A percentile compares a stretch with the other conserved stretches of the same genome.
Conservation (phyloP, 2,888 invertebrate genomes). For the Smittia aterrima region DNA sequence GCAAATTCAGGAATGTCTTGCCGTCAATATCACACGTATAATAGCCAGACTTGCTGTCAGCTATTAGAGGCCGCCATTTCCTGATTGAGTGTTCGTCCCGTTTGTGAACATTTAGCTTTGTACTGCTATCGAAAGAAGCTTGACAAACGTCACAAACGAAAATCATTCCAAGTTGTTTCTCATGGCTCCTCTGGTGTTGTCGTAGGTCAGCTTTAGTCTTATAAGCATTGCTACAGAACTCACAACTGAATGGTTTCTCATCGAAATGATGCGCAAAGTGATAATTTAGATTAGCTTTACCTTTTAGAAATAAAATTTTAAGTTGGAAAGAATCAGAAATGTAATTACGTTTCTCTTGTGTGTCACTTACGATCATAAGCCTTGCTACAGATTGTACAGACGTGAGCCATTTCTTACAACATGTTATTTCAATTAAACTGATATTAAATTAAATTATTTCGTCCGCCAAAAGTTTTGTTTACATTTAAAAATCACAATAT, state of each 20-base stretch:
- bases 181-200: background rate
- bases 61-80: background rate
- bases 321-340: too few species aligned
- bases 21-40: background rate
- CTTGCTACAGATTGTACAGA: too few species aligned
- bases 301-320: too few species aligned
- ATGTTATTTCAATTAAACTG: too few species aligned
- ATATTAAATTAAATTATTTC: too few species aligned
- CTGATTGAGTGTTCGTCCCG: background rate
- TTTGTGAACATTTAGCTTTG: background rate
- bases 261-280: background rate
- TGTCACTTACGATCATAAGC: too few species aligned
- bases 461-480: too few species aligned
- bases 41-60: background rate
- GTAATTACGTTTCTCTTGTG: too few species aligned
- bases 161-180: background rate
- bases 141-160: background rate
- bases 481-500: too few species aligned
- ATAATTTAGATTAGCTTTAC: background rate
- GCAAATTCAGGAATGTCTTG: background rate
- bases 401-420: too few species aligned
- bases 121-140: background rate
- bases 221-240: background rate
- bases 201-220: background rate
- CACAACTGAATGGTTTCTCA: background rate